Conservation (phyloP, 2,888 invertebrate species). For the Dasysyrphus albostriatus region DNA sequence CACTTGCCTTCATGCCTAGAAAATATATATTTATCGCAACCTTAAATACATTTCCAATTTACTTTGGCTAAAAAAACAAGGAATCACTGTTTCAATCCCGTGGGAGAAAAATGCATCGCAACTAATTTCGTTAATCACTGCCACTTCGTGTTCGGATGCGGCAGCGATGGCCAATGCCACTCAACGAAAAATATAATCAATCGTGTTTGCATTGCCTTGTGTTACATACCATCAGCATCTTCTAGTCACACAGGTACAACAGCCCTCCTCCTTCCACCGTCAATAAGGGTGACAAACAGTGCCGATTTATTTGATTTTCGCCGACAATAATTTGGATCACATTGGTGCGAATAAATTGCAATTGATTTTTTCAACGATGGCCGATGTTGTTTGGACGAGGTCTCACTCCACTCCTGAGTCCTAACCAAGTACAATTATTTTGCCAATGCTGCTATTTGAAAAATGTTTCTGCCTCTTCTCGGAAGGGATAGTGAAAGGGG, state of each 20-base stretch:
- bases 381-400: not conserved
- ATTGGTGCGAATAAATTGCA: constrained; percentile 76
- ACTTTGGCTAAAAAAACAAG: constrained; percentile 25
- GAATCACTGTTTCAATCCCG: constrained; percentile 38
- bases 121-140: constrained; percentile 74
- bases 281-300: constrained; percentile 71
- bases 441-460: constrained; percentile 74
- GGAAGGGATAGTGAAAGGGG: constrained; percentile 63
- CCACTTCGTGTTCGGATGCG: constrained; percentile 47
- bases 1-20: not conserved
- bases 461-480: constrained; percentile 61
- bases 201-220: constrained; percentile 66
- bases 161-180: constrained; percentile 57
- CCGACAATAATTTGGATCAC: constrained; percentile 76
- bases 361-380: constrained; percentile 69
- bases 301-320: constrained; percentile 75
- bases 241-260: constrained; percentile 6
- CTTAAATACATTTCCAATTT: constrained; percentile 41
- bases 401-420: constrained; percentile 19
- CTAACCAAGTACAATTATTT: constrained; percentile 61
- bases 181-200: constrained; percentile 69
- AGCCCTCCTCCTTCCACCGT: not conserved
- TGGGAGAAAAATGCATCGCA: constrained; percentile 70
- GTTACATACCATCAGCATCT: constrained; percentile 4
- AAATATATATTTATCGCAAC: not conserved